Percentiles rank a stretch among this genome's conserved stretches.
Conservation (phyloP, 2,113 vertebrate genomes). For the Hippocampus barbouri region DNA sequence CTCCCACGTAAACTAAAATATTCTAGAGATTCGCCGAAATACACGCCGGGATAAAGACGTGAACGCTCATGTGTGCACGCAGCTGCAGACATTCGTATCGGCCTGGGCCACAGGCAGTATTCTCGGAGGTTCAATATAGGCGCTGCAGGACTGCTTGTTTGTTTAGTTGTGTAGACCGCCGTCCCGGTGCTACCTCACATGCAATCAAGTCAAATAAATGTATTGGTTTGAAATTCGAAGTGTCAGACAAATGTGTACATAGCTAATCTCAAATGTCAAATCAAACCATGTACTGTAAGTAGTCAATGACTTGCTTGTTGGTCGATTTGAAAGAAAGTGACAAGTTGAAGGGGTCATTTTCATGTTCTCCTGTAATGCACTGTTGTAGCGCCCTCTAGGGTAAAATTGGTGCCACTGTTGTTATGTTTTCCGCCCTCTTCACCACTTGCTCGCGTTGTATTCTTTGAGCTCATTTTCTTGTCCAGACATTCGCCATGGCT, state of each 20-base stretch:
- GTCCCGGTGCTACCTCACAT: constrained; percentile 5
- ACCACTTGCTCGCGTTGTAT: constrained; percentile 5
- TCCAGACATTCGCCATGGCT: neutral
- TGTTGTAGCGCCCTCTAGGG: constrained; percentile 42
- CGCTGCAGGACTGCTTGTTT: constrained; percentile 9
- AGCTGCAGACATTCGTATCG: constrained; percentile 11
- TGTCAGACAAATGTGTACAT: neutral
- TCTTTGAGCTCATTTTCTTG: neutral
- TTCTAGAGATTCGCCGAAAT: constrained; percentile 2
- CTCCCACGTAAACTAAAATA: constrained; percentile 1
- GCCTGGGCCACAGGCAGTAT: constrained; percentile 19
- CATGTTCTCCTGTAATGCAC: neutral
- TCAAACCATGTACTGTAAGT: neutral
- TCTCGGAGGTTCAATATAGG: constrained; percentile 33
- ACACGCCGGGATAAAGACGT: constrained; percentile 8
- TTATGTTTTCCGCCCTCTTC: constrained; percentile 9
- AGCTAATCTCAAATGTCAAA: neutral
- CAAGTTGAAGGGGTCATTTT: neutral
- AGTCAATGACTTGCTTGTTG: neutral
- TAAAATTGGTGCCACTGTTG: neutral
- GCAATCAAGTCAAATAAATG: constrained; percentile 17
- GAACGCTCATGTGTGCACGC: constrained; percentile 2
- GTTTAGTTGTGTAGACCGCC: constrained; percentile 4
- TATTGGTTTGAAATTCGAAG: neutral
- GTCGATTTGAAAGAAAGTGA: neutral